Base-by-base conservation (phyloP, 2,113 vertebrate genomes). In the Pangasianodon gigas region DNA sequence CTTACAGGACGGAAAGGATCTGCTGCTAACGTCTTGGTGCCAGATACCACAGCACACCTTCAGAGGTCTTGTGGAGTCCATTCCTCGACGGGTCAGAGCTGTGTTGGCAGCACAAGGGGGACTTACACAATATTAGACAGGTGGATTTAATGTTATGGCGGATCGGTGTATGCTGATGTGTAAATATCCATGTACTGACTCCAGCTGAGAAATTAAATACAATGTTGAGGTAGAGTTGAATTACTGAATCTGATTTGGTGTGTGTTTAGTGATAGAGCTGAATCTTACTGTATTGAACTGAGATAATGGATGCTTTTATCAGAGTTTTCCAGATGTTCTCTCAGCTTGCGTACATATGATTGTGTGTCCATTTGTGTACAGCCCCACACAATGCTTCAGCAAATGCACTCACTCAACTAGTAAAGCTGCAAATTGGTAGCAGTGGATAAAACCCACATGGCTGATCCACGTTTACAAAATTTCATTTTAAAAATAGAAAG, bases 251-350 rank as follows among this genome's bases (percentile, higher is more conserved):
- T n/a, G 46, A n/a, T 52, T n/a, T n/a, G 77, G 48, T 48, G 52
- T 62, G 41, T n/a, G 62, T 88, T 58, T 62, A 41, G 37, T 46
- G 44, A 37, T 65, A 14, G 18, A 60, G 41, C 41, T 62, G 7
- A 62, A 67, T 21, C 77, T 87, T 48, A 21, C 9, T 32, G 41
- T 46, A 62, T 7, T 62, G 14, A 11, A 26, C 54, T 79, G 86
- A 79, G 26, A 58, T 46, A 79, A 79, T 48, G 54, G 71, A 77
- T 58, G 69, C 52, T 26, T 88, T 54, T 82, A 88, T 88, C 87
- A 54, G 56, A 69, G 14, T 82, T 82, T 16, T 29, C n/a, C 77
- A 88, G 87, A 69, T 48, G 77, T 82, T 88, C 58, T 14, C 29
- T 82, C 77, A 52, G 26, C 41, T 32, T 62, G 41, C 41, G 51